Base-by-base conservation (phyloP, 1,140 invertebrate genomes). In the Xylocopa sonorina region DNA sequence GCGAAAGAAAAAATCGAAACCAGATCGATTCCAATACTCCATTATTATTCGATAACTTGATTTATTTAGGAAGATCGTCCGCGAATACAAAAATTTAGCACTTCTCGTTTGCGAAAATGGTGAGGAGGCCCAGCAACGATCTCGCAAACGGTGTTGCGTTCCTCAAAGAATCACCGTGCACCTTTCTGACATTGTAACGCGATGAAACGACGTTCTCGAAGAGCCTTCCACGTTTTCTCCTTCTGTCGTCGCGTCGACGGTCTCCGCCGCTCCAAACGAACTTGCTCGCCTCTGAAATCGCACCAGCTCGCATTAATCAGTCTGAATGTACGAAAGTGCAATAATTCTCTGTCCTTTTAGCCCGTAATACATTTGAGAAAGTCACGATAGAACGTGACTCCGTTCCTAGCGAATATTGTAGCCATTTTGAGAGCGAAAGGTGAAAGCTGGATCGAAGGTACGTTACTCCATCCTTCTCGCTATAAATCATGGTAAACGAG, bases 111-210 rank as follows among this genome's bases (percentile, higher is more conserved):
- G 50, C 18, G 18, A 84, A 84, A 24, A 84, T 46, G 3, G 46
- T 68, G 21, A 48, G 48, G 6, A 85, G 64, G 7, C 48, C 51
- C 58, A 85, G 43, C 18, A 85, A 5, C 9, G 82, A 85, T 75
- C 18, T 86, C 0, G 80, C 76, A 3, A 86, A 82, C 2, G 83
- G 66, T n/a, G 69, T 79, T 16, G 72, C 6, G 53, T 55, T 75
- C 6, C n/a, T 85, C 21, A 81, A 38, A n/a, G 48, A 32, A 12
- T 67, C 50, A 1, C 21, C 9, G 10, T 53, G 46, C n/a, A 81
- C 24, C 4, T 74, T 55, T 18, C 41, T 53, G 4, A 46, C 14
- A 10, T 67, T 64, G 21, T 12, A 71, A n/a, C 50, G 66, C 10
- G 76, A 18, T 21, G 29, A 18, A 41, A 43, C 69, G 1, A 9